Conservation (phyloP, 2,888 invertebrate species). For the Drosophila neutralis region DNA sequence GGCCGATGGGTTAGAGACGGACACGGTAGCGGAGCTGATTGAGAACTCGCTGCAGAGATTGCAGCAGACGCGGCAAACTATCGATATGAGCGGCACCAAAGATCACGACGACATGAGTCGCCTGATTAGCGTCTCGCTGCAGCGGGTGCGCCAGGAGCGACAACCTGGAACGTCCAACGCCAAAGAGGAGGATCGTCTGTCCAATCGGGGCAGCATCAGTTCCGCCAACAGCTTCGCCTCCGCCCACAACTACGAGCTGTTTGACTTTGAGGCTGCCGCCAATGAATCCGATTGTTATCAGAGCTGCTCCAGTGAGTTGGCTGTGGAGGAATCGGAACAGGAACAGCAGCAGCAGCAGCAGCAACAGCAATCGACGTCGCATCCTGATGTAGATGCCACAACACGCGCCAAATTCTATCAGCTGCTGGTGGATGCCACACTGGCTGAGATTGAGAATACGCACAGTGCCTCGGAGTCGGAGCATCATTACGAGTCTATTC, state of each 20-base stretch:
- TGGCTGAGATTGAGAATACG: slow-evolving; percentile 89
- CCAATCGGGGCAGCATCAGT: slow-evolving; percentile 86
- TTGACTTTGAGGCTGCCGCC: slow-evolving; percentile 87
- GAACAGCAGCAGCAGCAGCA: slow-evolving; percentile 78
- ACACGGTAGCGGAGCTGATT: slow-evolving; percentile 88
- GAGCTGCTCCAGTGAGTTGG: slow-evolving; percentile 88
- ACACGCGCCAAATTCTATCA: slow-evolving; percentile 91
- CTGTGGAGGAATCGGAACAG: slow-evolving; percentile 86
- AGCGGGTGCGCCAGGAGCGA: slow-evolving; percentile 84
- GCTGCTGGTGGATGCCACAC: slow-evolving; percentile 89
- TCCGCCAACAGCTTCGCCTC: slow-evolving; percentile 87
- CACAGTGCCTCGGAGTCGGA: slow-evolving; percentile 85
- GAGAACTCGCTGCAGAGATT: slow-evolving; percentile 89
- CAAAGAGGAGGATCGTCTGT: slow-evolving; percentile 85
- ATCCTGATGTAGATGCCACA: slow-evolving; percentile 86
- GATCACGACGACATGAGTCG: slow-evolving; percentile 85
- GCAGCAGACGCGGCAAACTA: slow-evolving; percentile 81
- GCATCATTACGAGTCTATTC: slow-evolving; percentile 91
- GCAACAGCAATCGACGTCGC: background rate
- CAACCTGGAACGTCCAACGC: slow-evolving; percentile 54
- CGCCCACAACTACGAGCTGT: slow-evolving; percentile 89
- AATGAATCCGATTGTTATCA: slow-evolving; percentile 90
- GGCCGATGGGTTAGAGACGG: slow-evolving; percentile 87
- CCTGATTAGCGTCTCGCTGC: slow-evolving; percentile 84
- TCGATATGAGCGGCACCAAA: slow-evolving; percentile 85